phyloP scores from a whole-genome alignment of 1,140 invertebrate species.

The Nymphalis io region DNA sequence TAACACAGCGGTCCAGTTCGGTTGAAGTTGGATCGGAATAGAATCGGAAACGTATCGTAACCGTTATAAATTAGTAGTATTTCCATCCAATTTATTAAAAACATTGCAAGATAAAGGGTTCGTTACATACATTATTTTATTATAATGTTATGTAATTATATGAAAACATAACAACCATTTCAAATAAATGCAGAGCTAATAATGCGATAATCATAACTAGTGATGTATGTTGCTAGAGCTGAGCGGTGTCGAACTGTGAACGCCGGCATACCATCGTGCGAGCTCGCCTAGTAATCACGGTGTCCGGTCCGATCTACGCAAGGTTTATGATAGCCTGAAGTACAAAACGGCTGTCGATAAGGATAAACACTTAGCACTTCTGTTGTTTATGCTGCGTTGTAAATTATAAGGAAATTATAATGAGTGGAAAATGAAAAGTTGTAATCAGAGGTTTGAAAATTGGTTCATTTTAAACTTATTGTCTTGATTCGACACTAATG shows the following conservation, averaged over 20 bases:
- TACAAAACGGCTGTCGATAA: slow-evolving; percentile 28
- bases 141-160: too few species aligned
- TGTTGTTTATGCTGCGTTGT: slow-evolving; percentile 23
- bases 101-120: too few species aligned
- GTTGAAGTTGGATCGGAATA: too few species aligned
- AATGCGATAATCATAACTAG: slow-evolving; percentile 24
- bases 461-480: too few species aligned
- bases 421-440: slow-evolving; percentile 9
- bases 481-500: too few species aligned
- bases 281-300: slow-evolving; percentile 19
- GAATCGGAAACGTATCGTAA: too few species aligned
- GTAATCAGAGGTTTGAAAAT: neutral
- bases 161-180: neutral
- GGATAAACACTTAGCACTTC: slow-evolving; percentile 33
- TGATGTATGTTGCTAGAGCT: slow-evolving; percentile 17
- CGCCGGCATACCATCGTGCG: neutral
- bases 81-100: too few species aligned
- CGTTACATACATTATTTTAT: too few species aligned
- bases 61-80: too few species aligned
- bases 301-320: slow-evolving; percentile 15
- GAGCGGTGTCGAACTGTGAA: neutral
- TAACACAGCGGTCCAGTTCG: too few species aligned
- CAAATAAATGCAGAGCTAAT: slow-evolving; percentile 20
- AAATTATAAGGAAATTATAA: slow-evolving; percentile 27
- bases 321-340: slow-evolving; percentile 33